phyloP scores from a whole-genome alignment of 2,113 vertebrate genomes.

The Chrysochloris asiatica region DNA sequence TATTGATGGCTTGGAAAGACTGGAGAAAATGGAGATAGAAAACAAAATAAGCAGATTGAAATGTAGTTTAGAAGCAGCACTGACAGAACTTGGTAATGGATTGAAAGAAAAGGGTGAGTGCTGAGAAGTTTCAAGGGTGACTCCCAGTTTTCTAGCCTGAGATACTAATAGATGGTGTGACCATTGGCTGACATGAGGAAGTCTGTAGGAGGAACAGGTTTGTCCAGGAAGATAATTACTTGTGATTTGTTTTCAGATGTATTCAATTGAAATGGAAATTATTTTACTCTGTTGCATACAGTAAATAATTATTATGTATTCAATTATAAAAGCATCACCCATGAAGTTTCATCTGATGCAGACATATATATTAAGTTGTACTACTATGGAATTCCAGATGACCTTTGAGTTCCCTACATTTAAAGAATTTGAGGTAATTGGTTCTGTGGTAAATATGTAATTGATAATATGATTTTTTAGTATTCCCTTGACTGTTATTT shows the following conservation, averaged over 20 bases:
- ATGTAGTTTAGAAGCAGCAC: neutral
- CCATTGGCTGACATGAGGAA: neutral
- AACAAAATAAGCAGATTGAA: neutral
- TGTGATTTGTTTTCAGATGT: conserved; percentile 53
- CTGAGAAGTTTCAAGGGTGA: neutral
- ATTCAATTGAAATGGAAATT: conserved; percentile 39
- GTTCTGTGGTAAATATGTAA: conserved; percentile 8
- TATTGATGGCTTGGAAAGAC: neutral
- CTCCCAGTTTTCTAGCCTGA: neutral
- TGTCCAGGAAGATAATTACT: neutral
- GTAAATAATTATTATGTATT: conserved; percentile 28
- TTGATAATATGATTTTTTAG: neutral
- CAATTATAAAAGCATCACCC: conserved; percentile 12
- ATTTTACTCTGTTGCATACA: conserved; percentile 9
- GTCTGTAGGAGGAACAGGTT: neutral
- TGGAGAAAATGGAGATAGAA: neutral
- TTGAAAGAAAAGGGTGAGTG: neutral
- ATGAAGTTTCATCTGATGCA: neutral
- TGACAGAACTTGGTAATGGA: neutral
- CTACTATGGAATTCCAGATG: conserved; percentile 1
- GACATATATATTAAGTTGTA: neutral
- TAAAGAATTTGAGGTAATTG: conserved; percentile 32
- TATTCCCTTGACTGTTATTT: neutral
- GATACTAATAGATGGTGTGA: neutral
- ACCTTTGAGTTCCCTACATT: neutral